These are phyloP conservation scores for Polypedilum pembai DNA, from an alignment of 1,140 invertebrate genomes.

Conservation along the genomic window DNA sequence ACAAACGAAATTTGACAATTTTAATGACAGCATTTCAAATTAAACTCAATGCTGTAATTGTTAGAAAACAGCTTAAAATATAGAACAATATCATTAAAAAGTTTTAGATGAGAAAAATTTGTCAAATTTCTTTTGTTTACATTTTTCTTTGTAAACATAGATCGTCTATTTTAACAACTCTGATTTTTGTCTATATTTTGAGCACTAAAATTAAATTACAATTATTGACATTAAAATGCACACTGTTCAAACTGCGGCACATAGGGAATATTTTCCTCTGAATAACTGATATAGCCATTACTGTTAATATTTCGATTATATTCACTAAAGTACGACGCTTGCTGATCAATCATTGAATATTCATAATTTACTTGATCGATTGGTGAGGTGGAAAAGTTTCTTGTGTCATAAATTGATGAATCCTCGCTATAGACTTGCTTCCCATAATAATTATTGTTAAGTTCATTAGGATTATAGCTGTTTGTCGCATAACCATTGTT, in stretches of 20 bases:
- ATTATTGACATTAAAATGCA: conserved; percentile 22
- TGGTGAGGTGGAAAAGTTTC: neutral
- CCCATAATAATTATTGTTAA: neutral
- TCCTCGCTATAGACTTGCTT: neutral
- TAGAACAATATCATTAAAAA: too few species aligned
- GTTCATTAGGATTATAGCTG: neutral
- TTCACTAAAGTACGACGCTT: neutral
- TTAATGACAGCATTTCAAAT: too few species aligned
- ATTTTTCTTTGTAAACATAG: too few species aligned
- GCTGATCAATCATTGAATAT: neutral
- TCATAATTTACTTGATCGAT: neutral
- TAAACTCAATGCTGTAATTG: too few species aligned
- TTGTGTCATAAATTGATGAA: neutral
- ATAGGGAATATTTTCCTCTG: neutral
- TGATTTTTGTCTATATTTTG: too few species aligned
- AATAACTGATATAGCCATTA: neutral
- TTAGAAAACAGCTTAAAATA: too few species aligned
- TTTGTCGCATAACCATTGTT: neutral
- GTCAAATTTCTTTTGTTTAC: too few species aligned
- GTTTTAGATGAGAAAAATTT: too few species aligned
- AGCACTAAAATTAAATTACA: too few species aligned
- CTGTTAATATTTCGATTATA: neutral
- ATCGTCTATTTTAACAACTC: too few species aligned
- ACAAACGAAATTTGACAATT: too few species aligned
- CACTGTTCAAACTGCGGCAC: conserved; percentile 3